These are phyloP conservation scores for Myocastor coypus DNA, from an alignment of 2,113 vertebrate genomes.

Conservation along the genomic window DNA sequence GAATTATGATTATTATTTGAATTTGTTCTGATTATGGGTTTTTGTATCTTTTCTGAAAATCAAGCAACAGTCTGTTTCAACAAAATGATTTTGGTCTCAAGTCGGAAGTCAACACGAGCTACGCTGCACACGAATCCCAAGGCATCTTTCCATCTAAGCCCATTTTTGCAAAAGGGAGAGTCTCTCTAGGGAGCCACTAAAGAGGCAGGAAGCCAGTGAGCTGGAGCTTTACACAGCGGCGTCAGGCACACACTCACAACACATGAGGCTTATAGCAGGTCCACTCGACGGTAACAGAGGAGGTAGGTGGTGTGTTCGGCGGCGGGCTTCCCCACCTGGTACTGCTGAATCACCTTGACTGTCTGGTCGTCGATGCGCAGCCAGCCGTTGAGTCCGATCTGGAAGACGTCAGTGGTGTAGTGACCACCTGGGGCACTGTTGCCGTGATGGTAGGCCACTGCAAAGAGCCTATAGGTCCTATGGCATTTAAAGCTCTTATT, in stretches of 20 bases:
- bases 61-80: constrained; percentile 77
- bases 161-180: constrained; percentile 80
- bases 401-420: constrained; percentile 99
- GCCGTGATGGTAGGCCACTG: constrained; percentile 99
- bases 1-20: constrained; percentile 73
- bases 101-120: constrained; percentile 69
- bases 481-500: constrained; percentile 99
- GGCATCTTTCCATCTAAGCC: constrained; percentile 81
- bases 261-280: constrained; percentile 93
- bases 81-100: constrained; percentile 80
- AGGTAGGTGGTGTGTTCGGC: constrained; percentile 98
- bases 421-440: constrained; percentile 98
- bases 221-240: constrained; percentile 89
- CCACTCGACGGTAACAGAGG: constrained; percentile 98
- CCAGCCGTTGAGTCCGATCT: too few relatives aligned
- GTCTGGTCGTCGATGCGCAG: constrained; percentile 98
- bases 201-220: constrained; percentile 74
- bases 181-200: constrained; percentile 83
- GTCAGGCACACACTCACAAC: constrained; percentile 87
- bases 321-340: constrained; percentile 96
- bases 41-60: constrained; percentile 78
- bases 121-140: constrained; percentile 72
- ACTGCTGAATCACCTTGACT: constrained; percentile 95
- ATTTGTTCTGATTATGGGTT: not conserved
- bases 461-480: constrained; percentile 99